Percentiles rank a stretch among this genome's conserved stretches.
phyloP scores from a whole-genome alignment of 2,888 invertebrate species.

The Allygus modestus region DNA sequence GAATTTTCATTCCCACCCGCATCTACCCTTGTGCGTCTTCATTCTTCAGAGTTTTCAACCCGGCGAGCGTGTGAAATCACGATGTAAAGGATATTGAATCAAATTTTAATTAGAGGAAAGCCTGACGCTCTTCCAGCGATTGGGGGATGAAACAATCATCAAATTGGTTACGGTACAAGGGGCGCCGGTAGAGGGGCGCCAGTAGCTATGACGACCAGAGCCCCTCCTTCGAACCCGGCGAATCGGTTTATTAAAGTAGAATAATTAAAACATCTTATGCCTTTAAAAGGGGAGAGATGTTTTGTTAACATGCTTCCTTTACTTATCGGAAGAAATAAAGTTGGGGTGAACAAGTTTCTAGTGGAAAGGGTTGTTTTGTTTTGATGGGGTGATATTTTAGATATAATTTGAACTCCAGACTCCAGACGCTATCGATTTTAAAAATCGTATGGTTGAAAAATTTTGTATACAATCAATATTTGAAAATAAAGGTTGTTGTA shows the following conservation, averaged over 20 bases:
- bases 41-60: not conserved
- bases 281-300: not conserved
- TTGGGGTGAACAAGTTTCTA: too few species aligned
- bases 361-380: too few species aligned
- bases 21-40: not conserved
- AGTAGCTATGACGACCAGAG: conserved; percentile 36
- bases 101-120: conserved; percentile 6
- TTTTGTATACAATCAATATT: too few species aligned
- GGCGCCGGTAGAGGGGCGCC: not conserved
- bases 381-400: too few species aligned
- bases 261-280: conserved; percentile 37
- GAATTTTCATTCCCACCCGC: not conserved
- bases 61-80: not conserved
- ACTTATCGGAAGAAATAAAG: too few species aligned
- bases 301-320: not conserved
- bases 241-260: conserved; percentile 3
- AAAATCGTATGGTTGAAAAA: too few species aligned
- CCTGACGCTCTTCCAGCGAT: conserved; percentile 40
- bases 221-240: not conserved
- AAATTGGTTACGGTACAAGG: conserved; percentile 22
- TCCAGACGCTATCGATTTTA: too few species aligned
- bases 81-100: conserved; percentile 6
- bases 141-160: conserved; percentile 57
- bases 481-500: too few species aligned
- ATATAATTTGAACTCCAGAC: too few species aligned